Conservation (phyloP, 2,113 vertebrate species). For the Collichthys lucidus region DNA sequence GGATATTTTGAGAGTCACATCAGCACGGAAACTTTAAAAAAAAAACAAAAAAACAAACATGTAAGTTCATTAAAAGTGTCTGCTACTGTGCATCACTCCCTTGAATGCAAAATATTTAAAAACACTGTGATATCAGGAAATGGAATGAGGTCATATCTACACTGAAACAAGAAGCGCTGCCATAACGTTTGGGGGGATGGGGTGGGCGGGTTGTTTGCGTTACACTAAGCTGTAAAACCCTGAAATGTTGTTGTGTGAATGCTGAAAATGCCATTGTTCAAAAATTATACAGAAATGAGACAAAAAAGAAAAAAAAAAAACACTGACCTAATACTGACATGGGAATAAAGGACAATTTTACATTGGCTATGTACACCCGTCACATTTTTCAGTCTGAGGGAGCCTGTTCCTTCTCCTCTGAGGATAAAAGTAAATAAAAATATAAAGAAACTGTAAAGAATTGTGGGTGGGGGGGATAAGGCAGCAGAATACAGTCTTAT, state of each 20-base stretch:
- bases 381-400: constrained; percentile 50
- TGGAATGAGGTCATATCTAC: constrained; percentile 75
- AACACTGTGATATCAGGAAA: constrained; percentile 56
- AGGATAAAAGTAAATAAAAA: constrained; percentile 56
- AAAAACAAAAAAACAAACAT: not conserved
- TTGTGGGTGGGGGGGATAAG: constrained; percentile 71
- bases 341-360: constrained; percentile 70
- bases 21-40: constrained; percentile 48
- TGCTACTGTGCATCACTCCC: constrained; percentile 57
- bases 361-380: constrained; percentile 75
- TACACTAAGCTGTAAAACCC: constrained; percentile 52
- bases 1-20: constrained; percentile 37
- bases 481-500: constrained; percentile 82
- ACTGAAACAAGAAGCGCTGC: constrained; percentile 54
- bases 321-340: constrained; percentile 71
- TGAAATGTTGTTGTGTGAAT: constrained; percentile 35
- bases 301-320: constrained; percentile 20
- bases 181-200: not conserved
- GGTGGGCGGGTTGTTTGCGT: constrained; percentile 7
- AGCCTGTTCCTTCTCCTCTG: constrained; percentile 21
- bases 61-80: constrained; percentile 33
- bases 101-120: constrained; percentile 11
- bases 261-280: constrained; percentile 31
- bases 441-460: constrained; percentile 51
- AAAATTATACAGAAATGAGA: constrained; percentile 52